phyloP scores from a whole-genome alignment of 1,140 invertebrate species.

The Melitaea cinxia region DNA sequence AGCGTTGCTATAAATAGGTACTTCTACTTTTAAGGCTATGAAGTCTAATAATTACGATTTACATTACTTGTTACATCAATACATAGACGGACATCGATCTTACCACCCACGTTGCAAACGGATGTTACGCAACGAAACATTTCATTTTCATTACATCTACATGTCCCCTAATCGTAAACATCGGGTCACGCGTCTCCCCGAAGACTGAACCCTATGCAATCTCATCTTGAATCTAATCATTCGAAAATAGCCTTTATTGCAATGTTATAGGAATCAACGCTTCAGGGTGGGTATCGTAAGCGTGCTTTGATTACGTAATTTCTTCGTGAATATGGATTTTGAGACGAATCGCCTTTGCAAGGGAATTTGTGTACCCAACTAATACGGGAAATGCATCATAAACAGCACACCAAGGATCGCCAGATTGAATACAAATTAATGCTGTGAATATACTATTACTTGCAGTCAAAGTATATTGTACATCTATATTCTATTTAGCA shows the following conservation, averaged over 20 bases:
- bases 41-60: too few relatives aligned
- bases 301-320: slow-evolving; percentile 38
- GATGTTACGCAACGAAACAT: slow-evolving; percentile 24
- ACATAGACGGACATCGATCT: slow-evolving; percentile 15
- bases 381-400: slow-evolving; percentile 21
- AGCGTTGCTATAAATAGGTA: too few relatives aligned
- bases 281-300: neutral
- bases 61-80: neutral
- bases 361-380: slow-evolving; percentile 30
- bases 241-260: slow-evolving; percentile 16
- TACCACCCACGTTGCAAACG: slow-evolving; percentile 21
- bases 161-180: slow-evolving; percentile 52
- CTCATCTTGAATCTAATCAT: slow-evolving; percentile 26
- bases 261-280: slow-evolving; percentile 11
- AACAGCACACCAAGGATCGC: neutral
- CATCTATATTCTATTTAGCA: too few relatives aligned
- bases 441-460: neutral
- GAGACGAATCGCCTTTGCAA: slow-evolving; percentile 29
- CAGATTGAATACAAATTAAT: slow-evolving; percentile 10
- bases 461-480: neutral
- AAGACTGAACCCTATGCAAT: slow-evolving; percentile 26
- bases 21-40: too few relatives aligned
- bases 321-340: slow-evolving; percentile 40
- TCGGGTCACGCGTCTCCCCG: slow-evolving; percentile 50
- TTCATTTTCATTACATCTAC: slow-evolving; percentile 41